Evolutionary conservation across 2,888 invertebrate genomes (phyloP).

Genomic region (Cryptocephalus primarius): DNA sequence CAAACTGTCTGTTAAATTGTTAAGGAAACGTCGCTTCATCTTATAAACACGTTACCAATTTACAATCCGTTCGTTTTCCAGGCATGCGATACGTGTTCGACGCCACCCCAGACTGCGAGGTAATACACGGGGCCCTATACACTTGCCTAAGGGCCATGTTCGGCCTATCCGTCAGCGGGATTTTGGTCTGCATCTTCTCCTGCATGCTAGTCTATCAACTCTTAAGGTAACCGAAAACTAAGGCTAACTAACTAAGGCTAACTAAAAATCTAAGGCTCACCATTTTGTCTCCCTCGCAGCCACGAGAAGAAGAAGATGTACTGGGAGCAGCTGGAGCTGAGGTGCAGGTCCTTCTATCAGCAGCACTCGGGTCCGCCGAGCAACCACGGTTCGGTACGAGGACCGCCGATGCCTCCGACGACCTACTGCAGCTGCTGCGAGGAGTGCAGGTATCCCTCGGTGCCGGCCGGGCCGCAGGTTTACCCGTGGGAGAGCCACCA

Average conservation of each 20-base stretch:
- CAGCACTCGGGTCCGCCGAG: slow-evolving; percentile 37
- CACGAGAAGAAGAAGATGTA: slow-evolving; percentile 93
- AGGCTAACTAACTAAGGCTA: background rate
- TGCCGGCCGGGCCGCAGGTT: slow-evolving; percentile 42
- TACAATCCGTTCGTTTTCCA: slow-evolving; percentile 24
- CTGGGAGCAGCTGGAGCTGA: slow-evolving; percentile 81
- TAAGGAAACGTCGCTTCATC: too few species aligned
- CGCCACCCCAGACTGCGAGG: slow-evolving; percentile 76
- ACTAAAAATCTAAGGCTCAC: too few species aligned
- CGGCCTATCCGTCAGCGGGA: slow-evolving; percentile 83
- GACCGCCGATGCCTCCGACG: slow-evolving; percentile 36
- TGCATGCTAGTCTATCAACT: slow-evolving; percentile 88
- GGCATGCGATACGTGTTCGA: slow-evolving; percentile 74
- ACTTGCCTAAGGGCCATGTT: slow-evolving; percentile 82
- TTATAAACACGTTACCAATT: too few species aligned
- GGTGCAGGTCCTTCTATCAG: slow-evolving; percentile 69
- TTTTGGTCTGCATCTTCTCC: slow-evolving; percentile 82
- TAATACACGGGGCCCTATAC: slow-evolving; percentile 82
- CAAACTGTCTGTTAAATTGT: too few species aligned
- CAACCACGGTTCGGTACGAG: slow-evolving; percentile 34
- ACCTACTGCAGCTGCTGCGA: slow-evolving; percentile 58
- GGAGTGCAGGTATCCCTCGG: slow-evolving; percentile 51
- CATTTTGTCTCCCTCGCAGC: slow-evolving; percentile 39
- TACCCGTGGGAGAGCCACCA: slow-evolving; percentile 48
- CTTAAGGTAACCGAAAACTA: slow-evolving; percentile 46